Percentiles rank a stretch among this genome's conserved stretches.
These are phyloP conservation scores for Tetheella fluctuosa DNA, from an alignment of 2,888 invertebrate species.

Conservation along the genomic window DNA sequence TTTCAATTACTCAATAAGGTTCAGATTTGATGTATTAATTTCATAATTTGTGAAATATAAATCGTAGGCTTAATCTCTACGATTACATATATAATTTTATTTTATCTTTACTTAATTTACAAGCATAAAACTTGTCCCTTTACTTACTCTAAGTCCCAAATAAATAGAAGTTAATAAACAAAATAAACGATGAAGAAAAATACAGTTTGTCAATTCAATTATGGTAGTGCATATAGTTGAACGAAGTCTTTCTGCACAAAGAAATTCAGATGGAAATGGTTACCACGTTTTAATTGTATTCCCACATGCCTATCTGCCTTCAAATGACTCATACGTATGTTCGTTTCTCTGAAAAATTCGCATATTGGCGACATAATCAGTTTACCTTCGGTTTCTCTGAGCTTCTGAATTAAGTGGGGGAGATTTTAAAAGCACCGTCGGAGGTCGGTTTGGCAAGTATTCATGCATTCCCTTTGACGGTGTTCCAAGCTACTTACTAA, in stretches of 20 bases:
- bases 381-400: conserved; percentile 80
- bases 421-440: conserved; percentile 79
- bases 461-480: conserved; percentile 84
- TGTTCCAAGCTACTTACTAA: conserved; percentile 81
- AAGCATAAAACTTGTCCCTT: background rate
- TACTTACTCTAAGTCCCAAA: background rate
- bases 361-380: conserved; percentile 78
- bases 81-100: too few relatives aligned
- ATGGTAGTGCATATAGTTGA: background rate
- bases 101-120: background rate
- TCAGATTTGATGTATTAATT: too few relatives aligned
- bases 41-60: too few relatives aligned
- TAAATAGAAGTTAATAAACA: background rate
- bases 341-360: conserved; percentile 64
- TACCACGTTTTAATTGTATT: conserved; percentile 34
- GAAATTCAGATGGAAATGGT: conserved; percentile 24
- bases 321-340: conserved; percentile 44
- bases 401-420: conserved; percentile 73
- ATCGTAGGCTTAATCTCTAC: too few relatives aligned
- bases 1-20: too few relatives aligned
- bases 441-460: conserved; percentile 77
- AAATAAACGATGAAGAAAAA: background rate
- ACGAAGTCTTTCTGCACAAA: background rate
- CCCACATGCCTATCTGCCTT: conserved; percentile 39
- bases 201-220: background rate